Conservation (phyloP, 2,888 invertebrate genomes). For the Merodon equestris region DNA sequence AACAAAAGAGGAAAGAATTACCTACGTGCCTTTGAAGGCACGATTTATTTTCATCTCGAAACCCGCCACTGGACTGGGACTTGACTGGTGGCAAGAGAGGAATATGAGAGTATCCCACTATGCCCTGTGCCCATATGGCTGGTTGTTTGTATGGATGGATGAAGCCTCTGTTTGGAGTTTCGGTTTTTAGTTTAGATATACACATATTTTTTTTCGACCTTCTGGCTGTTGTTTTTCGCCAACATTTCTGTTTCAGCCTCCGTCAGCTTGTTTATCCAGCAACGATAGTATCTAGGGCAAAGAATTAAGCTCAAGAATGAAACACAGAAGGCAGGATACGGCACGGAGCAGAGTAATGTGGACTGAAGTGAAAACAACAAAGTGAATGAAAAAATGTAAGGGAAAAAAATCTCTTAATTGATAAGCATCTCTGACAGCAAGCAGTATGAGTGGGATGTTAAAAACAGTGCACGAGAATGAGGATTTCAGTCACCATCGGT, state of each 20-base stretch:
- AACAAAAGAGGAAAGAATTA: conserved; percentile 41
- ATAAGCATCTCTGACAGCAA: conserved; percentile 55
- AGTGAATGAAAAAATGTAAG: background rate
- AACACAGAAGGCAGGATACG: conserved; percentile 2
- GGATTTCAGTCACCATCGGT: conserved; percentile 2
- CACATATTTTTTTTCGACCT: no score
- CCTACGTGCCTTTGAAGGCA: conserved; percentile 65
- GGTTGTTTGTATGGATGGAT: no score
- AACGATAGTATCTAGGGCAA: conserved; percentile 54
- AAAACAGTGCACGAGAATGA: background rate
- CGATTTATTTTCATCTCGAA: conserved; percentile 53
- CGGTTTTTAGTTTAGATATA: no score
- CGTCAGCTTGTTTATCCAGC: conserved; percentile 54
- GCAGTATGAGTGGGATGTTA: conserved; percentile 3
- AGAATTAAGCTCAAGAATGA: conserved; percentile 38
- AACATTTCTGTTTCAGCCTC: conserved; percentile 31
- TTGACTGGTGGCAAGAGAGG: no score
- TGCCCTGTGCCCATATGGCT: no score
- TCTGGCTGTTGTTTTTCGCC: no score
- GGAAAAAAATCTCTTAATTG: conserved; percentile 43
- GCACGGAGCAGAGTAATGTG: no score
- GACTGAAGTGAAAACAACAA: no score
- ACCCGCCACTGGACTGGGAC: background rate
- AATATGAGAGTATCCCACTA: no score
- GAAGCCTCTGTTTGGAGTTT: no score